Evolutionary conservation across 2,113 vertebrate species (phyloP).

Genomic region (Planiliza haematocheilus): DNA sequence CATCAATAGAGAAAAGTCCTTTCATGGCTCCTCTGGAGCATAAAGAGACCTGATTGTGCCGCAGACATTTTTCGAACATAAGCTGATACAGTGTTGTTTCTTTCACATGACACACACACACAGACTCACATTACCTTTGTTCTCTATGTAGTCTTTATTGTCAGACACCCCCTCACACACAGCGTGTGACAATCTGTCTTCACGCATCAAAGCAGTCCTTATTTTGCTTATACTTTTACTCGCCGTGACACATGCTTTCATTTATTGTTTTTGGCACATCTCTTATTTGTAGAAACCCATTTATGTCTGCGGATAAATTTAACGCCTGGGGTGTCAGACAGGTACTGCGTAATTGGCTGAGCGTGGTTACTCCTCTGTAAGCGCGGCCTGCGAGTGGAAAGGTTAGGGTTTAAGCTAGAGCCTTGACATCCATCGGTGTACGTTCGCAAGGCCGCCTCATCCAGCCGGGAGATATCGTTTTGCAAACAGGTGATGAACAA

Average conservation of each 20-base stretch:
- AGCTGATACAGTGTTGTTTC: conserved; percentile 3
- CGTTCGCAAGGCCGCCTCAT: neutral
- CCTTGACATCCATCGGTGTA: neutral
- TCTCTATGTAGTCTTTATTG: neutral
- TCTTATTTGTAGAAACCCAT: neutral
- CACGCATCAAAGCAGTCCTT: neutral
- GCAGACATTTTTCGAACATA: conserved; percentile 26
- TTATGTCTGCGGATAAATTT: neutral
- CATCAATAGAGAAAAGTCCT: conserved; percentile 22
- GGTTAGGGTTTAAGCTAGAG: neutral
- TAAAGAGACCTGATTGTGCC: conserved; percentile 26
- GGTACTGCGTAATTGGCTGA: neutral
- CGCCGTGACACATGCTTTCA: conserved; percentile 7
- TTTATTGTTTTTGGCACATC: conserved; percentile 1
- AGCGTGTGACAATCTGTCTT: conserved; percentile 13
- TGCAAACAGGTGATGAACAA: conserved; percentile 8
- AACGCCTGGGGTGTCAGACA: neutral
- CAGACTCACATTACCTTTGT: conserved; percentile 3
- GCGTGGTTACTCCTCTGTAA: no score
- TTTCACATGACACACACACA: neutral
- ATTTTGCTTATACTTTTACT: neutral
- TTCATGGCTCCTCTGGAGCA: conserved; percentile 23
- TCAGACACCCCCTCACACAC: neutral
- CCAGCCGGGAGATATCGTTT: neutral
- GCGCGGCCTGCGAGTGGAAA: neutral